These are phyloP conservation scores for Epinephelus cyanopodus DNA, from an alignment of 2,113 vertebrate species.

Conservation along the genomic window DNA sequence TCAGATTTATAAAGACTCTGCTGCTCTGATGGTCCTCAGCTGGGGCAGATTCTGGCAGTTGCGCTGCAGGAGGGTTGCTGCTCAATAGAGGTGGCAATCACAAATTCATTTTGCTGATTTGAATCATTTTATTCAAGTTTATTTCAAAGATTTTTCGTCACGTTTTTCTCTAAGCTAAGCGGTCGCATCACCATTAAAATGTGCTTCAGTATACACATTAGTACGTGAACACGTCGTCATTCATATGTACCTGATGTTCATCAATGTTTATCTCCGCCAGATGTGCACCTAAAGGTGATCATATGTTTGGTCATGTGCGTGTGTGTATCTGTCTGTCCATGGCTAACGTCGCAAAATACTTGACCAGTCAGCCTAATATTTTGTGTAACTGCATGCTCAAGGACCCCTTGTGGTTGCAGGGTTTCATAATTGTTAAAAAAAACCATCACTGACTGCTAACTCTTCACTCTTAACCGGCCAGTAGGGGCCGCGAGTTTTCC, in stretches of 20 bases:
- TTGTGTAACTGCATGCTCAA: too few species aligned
- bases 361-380: too few species aligned
- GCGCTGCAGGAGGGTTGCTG: background rate
- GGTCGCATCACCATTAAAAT: background rate
- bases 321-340: too few species aligned
- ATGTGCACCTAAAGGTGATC: too few species aligned
- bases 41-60: background rate
- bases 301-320: too few species aligned
- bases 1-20: background rate
- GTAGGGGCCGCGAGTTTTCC: too few species aligned
- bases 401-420: too few species aligned
- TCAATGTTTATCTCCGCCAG: too few species aligned
- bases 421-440: too few species aligned
- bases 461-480: too few species aligned
- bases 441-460: too few species aligned
- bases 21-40: background rate
- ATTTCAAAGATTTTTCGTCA: background rate
- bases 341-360: too few species aligned
- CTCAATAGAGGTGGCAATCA: background rate
- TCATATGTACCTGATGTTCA: background rate
- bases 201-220: background rate
- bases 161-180: background rate
- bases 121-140: background rate
- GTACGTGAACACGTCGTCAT: background rate
- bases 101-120: background rate